phyloP scores from a whole-genome alignment of 2,113 vertebrate species.

The Urocynchramus pylzowi region DNA sequence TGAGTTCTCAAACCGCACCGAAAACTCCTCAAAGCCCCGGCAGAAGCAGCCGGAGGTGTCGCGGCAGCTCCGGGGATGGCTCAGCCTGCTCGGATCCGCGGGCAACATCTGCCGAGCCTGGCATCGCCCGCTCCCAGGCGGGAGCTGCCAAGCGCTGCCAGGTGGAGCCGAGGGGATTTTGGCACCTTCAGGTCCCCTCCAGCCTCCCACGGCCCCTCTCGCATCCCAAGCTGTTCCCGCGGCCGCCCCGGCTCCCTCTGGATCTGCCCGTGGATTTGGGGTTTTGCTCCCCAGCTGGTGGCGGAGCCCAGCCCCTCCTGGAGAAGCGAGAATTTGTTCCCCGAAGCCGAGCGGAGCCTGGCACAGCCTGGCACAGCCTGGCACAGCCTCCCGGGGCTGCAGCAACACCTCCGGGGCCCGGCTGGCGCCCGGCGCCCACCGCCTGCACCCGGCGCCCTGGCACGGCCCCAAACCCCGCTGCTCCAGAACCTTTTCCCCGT shows the following conservation, averaged over 20 bases:
- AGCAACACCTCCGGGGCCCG: background rate
- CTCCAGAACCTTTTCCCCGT: background rate
- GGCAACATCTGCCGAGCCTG: constrained; percentile 44
- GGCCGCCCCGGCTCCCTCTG: background rate
- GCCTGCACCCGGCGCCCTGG: background rate
- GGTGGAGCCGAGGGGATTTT: constrained; percentile 11
- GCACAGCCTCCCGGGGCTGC: background rate
- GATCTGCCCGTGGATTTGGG: background rate
- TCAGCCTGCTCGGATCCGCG: background rate
- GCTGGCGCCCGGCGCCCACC: background rate
- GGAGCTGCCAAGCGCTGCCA: background rate
- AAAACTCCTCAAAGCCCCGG: background rate
- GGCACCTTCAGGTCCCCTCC: background rate
- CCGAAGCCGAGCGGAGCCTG: background rate
- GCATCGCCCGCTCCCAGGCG: background rate
- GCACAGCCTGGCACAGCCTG: background rate
- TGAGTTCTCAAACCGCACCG: background rate
- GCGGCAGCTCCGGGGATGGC: background rate
- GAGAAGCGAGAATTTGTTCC: background rate
- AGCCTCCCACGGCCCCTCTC: background rate
- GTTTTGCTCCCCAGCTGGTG: background rate
- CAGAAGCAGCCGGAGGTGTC: background rate
- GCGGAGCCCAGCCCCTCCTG: background rate
- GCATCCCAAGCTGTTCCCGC: constrained; percentile 18
- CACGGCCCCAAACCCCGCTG: background rate